Evolutionary conservation across 92 coral and sea anemone genomes (phyloP).

Genomic region (Montipora capitata): DNA sequence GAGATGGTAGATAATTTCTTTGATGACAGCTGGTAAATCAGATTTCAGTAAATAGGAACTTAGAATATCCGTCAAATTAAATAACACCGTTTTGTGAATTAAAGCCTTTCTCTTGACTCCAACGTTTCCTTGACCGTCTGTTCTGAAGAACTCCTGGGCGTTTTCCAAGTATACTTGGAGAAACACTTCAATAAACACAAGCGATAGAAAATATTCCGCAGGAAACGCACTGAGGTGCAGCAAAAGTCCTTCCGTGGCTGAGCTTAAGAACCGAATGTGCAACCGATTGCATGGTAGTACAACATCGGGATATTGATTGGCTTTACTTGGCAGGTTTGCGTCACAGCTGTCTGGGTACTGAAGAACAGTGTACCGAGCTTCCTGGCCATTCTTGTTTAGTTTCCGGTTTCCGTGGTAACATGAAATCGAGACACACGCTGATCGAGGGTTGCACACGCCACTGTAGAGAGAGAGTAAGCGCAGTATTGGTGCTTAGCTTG

Average conservation of each 20-base stretch:
- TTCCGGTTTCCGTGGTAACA: constrained; percentile 93
- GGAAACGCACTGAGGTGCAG: constrained; percentile 82
- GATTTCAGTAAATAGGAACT: constrained; percentile 75
- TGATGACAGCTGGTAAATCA: constrained; percentile 77
- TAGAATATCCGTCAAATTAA: constrained; percentile 68
- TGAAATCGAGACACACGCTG: constrained; percentile 77
- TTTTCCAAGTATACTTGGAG: constrained; percentile 44
- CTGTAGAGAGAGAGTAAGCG: neutral
- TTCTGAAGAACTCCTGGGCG: neutral
- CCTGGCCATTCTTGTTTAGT: constrained; percentile 85
- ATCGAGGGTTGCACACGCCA: constrained; percentile 24
- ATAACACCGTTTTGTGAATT: constrained; percentile 34
- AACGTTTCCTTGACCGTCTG: neutral
- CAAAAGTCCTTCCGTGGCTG: constrained; percentile 80
- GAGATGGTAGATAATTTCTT: constrained; percentile 86
- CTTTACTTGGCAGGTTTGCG: constrained; percentile 22
- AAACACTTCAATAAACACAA: constrained; percentile 88
- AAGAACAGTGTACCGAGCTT: constrained; percentile 87
- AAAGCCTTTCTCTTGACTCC: neutral
- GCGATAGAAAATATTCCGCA: constrained; percentile 76
- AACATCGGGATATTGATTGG: constrained; percentile 77
- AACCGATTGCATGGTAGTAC: constrained; percentile 91
- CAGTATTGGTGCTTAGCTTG: neutral
- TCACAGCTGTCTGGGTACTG: constrained; percentile 71
- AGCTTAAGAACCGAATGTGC: constrained; percentile 64